Evolutionary conservation across 2,113 vertebrate species (phyloP), one percentile per base, ranked within the genome.

Genomic region (Tamias sibiricus): DNA sequence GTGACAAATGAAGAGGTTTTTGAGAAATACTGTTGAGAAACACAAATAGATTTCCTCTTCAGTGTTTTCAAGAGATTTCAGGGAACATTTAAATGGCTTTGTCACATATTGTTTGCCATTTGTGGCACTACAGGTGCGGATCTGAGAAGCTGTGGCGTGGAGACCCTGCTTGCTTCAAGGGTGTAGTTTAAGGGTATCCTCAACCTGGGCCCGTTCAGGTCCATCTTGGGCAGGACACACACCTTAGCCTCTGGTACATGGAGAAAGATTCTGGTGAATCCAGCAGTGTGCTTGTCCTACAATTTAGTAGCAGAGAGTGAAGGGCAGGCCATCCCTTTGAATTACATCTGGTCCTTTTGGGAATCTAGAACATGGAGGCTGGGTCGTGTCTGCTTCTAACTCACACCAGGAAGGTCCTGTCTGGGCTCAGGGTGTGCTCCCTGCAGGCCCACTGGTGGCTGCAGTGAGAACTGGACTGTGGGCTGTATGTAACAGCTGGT

Each of bases 401-500:
- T 37, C 17, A 19, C 6, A 40, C 26, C 35, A 42, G 16, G 12
- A 49, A 7, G 37, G 19, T 80, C 26, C 32, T 35, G 3, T 64
- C 37, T 69, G 79, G 72, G 28, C 59, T 59, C 6, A 54, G 32
- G 24, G 28, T 32, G 9, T 9, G 0, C 19, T 35, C 2, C 57
- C 1, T 30, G 3, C 10, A 7, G 4, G 6, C 44, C 28, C 52
- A 10, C 32, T 2, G 20, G 8, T 22, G 1, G 44, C 86, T 52
- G n/a, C 0, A 6, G 4, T 20, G 42, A 83, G 42, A 59, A 8
- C 2, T 42, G 28, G 40, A 30, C 42, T 22, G 8, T 1, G 0
- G 1, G 1, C 1, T 44, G 0, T 22, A 28, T 13, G 13, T 4
- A 42, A 4, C 14, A 54, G 40, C 30, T 0, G 4, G 0, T 5